These are phyloP conservation scores for Chironomus striatipennis DNA, from an alignment of 1,140 invertebrate species.

Conservation along the genomic window DNA sequence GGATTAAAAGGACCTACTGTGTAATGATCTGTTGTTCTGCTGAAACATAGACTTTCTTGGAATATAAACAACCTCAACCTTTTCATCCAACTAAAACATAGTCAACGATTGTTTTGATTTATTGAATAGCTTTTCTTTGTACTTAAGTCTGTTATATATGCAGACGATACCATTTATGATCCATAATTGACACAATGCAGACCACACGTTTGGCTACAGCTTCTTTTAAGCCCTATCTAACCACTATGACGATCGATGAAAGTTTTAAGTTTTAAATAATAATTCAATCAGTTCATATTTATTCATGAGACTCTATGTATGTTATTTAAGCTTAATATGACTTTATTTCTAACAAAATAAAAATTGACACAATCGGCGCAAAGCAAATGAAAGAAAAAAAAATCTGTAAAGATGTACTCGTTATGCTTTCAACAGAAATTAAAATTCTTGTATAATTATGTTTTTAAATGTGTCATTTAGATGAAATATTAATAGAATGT, in stretches of 20 bases:
- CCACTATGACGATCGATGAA: not conserved
- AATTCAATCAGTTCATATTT: not conserved
- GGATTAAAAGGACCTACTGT: too few relatives aligned
- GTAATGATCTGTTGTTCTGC: too few relatives aligned
- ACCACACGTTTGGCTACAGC: not conserved
- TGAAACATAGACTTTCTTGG: too few relatives aligned
- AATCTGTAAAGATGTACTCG: conserved; percentile 10
- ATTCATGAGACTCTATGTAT: not conserved
- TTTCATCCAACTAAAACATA: too few relatives aligned
- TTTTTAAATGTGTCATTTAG: conserved; percentile 20
- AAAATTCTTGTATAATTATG: conserved; percentile 23
- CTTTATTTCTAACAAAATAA: too few relatives aligned
- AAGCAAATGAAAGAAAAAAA: not conserved
- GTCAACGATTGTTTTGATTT: too few relatives aligned
- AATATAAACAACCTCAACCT: too few relatives aligned
- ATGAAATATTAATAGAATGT: conserved; percentile 23
- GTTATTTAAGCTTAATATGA: not conserved
- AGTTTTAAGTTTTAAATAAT: not conserved
- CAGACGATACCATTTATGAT: too few relatives aligned
- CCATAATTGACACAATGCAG: not conserved
- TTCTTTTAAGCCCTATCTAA: not conserved
- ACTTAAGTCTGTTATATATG: too few relatives aligned
- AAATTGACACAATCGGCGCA: not conserved
- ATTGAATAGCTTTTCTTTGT: too few relatives aligned
- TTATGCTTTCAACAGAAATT: conserved; percentile 21